Base-by-base conservation (phyloP, 1,140 invertebrate genomes). In the Uloborus diversus region DNA sequence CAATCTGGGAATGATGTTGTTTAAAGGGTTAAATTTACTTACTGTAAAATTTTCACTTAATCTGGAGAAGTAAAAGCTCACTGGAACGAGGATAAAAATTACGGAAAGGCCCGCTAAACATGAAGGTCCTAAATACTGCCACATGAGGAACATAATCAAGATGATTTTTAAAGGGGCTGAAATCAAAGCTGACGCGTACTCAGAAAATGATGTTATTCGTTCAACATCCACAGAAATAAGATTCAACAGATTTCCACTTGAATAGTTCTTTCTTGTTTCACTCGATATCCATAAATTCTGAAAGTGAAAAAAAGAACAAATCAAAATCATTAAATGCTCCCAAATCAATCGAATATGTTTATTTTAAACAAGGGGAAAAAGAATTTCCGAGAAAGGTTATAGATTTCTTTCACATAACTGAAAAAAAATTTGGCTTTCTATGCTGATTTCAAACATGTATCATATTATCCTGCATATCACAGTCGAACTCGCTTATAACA, bases 81-180 rank as follows among this genome's bases (percentile, higher is more conserved):
- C 49, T 5, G 87, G 87, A 5, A 88, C 85, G 56, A 88, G 76
- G 7, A 89, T 37, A 5, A 88, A 47, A 83, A 89, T 85, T 17
- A 88, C 84, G 1, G 82, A 85, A 3, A 88, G 71, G 9, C 88
- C 87, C 25, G 86, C 86, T 53, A 89, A 81, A 57, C 86, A 84
- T 3, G 86, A 83, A 1, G 84, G 82, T 7, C 86, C 88, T n/a
- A 84, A 20, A 42, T 81, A 82, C 32, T 71, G 35, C 81, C 81
- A 84, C n/a, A 82, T 42, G 4, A 82, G 42, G 23, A 49, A 33
- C 9, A 82, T 68, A 4, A 42, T 66, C 14, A 82, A n/a, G 2
- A 53, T 20, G n/a, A 82, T 82, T 28, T 51, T 57, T 25, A 82
- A n/a, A 25, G 83, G 83, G 14, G 65, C 76, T 17, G 42, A 25